phyloP scores from a whole-genome alignment of 1,140 invertebrate species.

The Hestina assimilis region DNA sequence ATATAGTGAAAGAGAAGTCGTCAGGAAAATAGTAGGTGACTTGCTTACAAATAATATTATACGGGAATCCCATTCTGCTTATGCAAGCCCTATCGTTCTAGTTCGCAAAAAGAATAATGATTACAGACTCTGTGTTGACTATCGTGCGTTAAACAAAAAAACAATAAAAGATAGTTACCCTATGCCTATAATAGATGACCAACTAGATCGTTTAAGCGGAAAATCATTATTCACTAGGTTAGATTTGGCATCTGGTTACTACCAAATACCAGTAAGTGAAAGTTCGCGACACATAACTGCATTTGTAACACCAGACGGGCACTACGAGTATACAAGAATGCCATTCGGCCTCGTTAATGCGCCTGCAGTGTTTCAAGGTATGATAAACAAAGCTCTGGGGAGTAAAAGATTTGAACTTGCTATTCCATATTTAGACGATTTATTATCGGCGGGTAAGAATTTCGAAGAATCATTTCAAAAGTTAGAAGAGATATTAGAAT shows the following conservation, averaged over 20 bases:
- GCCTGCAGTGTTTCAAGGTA: constrained; percentile 17
- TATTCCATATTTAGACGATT: constrained; percentile 1
- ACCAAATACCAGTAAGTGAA: constrained; percentile 59
- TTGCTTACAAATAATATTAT: neutral
- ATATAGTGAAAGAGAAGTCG: no score
- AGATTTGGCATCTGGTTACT: constrained; percentile 68
- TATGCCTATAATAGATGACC: constrained; percentile 34
- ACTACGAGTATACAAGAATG: constrained; percentile 13
- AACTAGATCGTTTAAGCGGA: constrained; percentile 27
- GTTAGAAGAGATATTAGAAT: constrained; percentile 4
- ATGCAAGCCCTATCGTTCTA: neutral
- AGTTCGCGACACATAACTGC: constrained; percentile 46
- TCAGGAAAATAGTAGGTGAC: neutral
- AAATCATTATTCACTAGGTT: constrained; percentile 41
- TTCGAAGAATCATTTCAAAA: neutral
- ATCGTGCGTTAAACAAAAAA: constrained; percentile 41
- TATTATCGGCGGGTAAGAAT: neutral
- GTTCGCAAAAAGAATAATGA: neutral
- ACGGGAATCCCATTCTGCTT: neutral
- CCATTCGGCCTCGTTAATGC: no score
- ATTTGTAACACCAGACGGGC: constrained; percentile 40
- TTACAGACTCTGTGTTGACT: constrained; percentile 39
- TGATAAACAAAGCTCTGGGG: constrained; percentile 12
- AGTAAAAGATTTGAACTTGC: constrained; percentile 5
- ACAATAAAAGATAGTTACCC: constrained; percentile 47